Percentiles rank a stretch among this genome's conserved stretches.
These are phyloP conservation scores for Peromyscus attwateri DNA, from an alignment of 2,797 vertebrate species.

Conservation along the genomic window DNA sequence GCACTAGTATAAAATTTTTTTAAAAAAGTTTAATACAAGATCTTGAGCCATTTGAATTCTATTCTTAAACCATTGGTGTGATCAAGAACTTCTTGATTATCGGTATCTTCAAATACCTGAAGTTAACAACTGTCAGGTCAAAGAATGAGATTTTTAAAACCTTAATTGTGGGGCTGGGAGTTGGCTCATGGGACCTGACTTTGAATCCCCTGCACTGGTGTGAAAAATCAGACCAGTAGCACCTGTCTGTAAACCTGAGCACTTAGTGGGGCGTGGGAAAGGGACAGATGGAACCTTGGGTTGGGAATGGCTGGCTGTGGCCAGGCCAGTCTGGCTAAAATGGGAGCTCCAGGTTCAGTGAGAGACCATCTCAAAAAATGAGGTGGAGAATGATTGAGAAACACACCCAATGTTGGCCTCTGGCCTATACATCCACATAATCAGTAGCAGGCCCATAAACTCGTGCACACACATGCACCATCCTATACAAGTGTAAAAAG, in stretches of 20 bases:
- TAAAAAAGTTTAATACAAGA: background rate
- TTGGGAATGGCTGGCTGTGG: background rate
- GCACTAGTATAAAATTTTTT: constrained; percentile 1
- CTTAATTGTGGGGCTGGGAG: background rate
- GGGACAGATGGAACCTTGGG: background rate
- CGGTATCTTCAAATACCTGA: background rate
- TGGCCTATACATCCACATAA: background rate
- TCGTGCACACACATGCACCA: background rate
- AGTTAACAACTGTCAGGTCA: background rate
- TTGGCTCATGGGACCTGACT: background rate
- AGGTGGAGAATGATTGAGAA: background rate
- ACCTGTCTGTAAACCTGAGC: background rate
- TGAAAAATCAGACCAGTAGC: background rate
- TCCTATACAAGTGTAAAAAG: background rate
- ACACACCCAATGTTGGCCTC: background rate
- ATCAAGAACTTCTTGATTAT: background rate
- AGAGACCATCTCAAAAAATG: background rate
- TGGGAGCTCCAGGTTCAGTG: background rate
- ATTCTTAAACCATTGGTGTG: background rate
- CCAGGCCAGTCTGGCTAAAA: background rate
- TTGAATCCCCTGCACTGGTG: background rate
- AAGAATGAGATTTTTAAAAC: background rate
- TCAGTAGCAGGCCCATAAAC: background rate
- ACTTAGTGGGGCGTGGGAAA: background rate
- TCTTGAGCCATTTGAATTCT: constrained; percentile 15